phyloP scores from a whole-genome alignment of 1,140 invertebrate genomes.

The Brachionus paranguensis region DNA sequence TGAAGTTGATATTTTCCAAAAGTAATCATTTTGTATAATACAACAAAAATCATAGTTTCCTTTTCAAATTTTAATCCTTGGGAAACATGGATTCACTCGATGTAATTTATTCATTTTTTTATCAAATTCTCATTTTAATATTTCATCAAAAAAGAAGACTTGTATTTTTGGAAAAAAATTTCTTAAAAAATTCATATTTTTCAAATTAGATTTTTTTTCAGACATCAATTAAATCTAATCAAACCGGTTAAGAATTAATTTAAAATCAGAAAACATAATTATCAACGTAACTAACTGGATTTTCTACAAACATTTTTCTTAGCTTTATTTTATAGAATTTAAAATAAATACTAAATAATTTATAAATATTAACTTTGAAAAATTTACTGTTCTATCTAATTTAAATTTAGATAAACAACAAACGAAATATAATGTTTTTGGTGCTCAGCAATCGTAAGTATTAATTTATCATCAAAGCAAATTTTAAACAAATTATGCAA shows the following conservation, averaged over 20 bases:
- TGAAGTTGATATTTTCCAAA: conserved; percentile 1
- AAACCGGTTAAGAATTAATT: not conserved
- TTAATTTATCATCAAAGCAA: not conserved
- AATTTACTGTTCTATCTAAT: not conserved
- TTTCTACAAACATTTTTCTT: not conserved
- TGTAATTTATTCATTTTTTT: not conserved
- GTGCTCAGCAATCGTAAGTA: not conserved
- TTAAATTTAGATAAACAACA: not conserved
- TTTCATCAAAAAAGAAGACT: not conserved
- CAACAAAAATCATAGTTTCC: not conserved
- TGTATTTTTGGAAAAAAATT: not conserved
- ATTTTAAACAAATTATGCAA: not conserved
- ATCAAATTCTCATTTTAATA: not conserved
- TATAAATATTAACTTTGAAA: not conserved
- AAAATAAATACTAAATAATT: not conserved
- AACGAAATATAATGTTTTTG: not conserved
- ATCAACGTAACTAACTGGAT: not conserved
- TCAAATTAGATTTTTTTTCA: not conserved
- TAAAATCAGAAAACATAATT: not conserved
- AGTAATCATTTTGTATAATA: not conserved
- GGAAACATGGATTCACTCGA: not conserved
- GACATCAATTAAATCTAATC: not conserved
- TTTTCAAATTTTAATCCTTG: not conserved
- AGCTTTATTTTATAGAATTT: not conserved
- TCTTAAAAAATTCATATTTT: not conserved